These are phyloP conservation scores for Palythoa grandis DNA, from an alignment of 92 coral and sea anemone genomes.

Conservation along the genomic window DNA sequence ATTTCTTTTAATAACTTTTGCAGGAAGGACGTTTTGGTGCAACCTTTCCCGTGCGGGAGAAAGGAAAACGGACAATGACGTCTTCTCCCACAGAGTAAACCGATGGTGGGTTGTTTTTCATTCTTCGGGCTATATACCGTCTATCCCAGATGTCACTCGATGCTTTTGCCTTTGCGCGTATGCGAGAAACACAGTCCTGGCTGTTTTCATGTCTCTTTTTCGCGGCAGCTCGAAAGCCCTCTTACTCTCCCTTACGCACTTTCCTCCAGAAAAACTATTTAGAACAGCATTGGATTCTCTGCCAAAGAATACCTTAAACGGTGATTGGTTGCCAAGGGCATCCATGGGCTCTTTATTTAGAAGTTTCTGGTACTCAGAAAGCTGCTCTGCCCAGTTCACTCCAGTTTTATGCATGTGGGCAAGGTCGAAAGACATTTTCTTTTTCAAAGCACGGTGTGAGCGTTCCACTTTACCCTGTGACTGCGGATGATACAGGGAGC, in stretches of 20 bases:
- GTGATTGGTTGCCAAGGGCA: not conserved
- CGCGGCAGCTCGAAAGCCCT: not conserved
- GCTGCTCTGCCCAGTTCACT: conserved; percentile 58
- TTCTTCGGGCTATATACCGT: conserved; percentile 44
- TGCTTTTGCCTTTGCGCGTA: not conserved
- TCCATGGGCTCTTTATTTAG: conserved; percentile 12
- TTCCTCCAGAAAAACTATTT: not conserved
- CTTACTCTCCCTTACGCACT: not conserved
- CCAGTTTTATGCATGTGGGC: conserved; percentile 37
- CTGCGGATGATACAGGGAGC: conserved; percentile 60
- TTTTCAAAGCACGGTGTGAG: conserved; percentile 50
- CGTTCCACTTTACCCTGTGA: conserved; percentile 62
- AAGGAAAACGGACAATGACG: conserved; percentile 52
- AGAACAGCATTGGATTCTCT: not conserved
- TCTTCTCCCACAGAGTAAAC: conserved; percentile 51
- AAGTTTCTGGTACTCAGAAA: conserved; percentile 53
- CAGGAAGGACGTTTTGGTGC: conserved; percentile 30
- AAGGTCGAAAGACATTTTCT: conserved; percentile 48
- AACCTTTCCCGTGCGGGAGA: conserved; percentile 21
- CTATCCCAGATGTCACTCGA: not conserved
- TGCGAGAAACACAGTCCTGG: not conserved
- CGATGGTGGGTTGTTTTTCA: conserved; percentile 59
- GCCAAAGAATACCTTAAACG: conserved; percentile 5
- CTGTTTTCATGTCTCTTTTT: not conserved
- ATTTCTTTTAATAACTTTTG: conserved; percentile 32